Base-by-base conservation (phyloP, 2,113 vertebrate genomes). In the Myotis lucifugus region DNA sequence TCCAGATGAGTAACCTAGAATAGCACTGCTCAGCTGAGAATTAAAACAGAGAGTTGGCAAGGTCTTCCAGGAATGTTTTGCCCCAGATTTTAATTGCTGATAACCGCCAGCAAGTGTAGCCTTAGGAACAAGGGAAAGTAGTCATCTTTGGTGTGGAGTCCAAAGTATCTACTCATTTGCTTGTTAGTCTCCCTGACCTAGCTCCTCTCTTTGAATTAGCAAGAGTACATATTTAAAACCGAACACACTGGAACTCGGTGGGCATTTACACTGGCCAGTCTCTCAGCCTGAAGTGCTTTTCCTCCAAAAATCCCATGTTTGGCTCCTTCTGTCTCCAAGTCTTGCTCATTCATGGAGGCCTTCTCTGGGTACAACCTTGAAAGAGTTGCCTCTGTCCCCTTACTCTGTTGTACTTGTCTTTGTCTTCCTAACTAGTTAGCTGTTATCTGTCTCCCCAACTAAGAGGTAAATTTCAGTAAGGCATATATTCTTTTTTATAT, bases 1-100 rank as follows among this genome's bases (percentile, higher is more conserved):
- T 98, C 94, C 96, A 97, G 95, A 94, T 0, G 79, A 95, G 79
- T 82, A 95, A 78, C 88, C 91, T 95, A 89, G 86, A 96, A 89
- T 95, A 96, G 96, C 76, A 90, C 88, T 54, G 46, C 54, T 96
- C 85, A 86, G 50, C 84, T 89, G 90, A 96, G 95, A 86, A 70
- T 83, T 90, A 82, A 85, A 42, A 46, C 3, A 3, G 72, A 40
- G 84, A 93, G 23, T 40, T 94, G 88, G 40, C 77, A 52, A 69
- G 34, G 32, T 82, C 77, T 97, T 92, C 61, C 74, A 78, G 69
- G 19, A 27, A 69, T 78, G 18, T 64, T 74, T 85, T 5, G 3
- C 29, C 78, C 88, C 54, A 69, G 91, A 73, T 83, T 92, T 91
- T 95, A 84, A 92, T 92, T 61, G 74, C 70, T 74, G 85, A 70